These are phyloP conservation scores for Tenebrio molitor DNA, from an alignment of 1,140 invertebrate genomes.

Conservation along the genomic window DNA sequence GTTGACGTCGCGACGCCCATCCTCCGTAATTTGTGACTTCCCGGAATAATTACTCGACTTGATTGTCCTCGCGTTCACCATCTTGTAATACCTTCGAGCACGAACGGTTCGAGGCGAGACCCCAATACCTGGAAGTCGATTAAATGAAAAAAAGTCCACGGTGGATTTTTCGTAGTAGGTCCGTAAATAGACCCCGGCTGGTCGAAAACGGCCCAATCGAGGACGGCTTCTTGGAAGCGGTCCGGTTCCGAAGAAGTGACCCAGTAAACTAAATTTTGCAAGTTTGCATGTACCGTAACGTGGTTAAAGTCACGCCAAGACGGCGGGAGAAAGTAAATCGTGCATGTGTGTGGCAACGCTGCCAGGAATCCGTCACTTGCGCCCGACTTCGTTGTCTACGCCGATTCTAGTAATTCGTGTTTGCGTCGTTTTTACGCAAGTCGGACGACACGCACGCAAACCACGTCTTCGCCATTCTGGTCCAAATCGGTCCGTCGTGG, in stretches of 20 bases:
- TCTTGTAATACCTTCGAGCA: slow-evolving; percentile 12
- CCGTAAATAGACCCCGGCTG: slow-evolving; percentile 7
- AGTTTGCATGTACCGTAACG: slow-evolving; percentile 19
- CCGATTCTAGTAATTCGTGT: not conserved
- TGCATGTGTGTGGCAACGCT: not conserved
- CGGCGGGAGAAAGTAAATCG: not conserved
- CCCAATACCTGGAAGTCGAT: slow-evolving; percentile 12
- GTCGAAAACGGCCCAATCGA: slow-evolving; percentile 13
- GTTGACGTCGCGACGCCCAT: slow-evolving; percentile 3
- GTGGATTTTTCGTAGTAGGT: not conserved
- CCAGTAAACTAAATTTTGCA: slow-evolving; percentile 31
- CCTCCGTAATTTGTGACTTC: slow-evolving; percentile 1
- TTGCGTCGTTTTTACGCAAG: not conserved
- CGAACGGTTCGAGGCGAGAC: slow-evolving; percentile 2
- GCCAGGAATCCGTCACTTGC: not conserved
- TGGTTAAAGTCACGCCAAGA: slow-evolving; percentile 7
- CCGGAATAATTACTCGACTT: not conserved
- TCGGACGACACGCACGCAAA: not conserved
- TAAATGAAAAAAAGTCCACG: not conserved
- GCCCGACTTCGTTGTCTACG: not conserved
- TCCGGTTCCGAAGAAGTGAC: slow-evolving; percentile 21
- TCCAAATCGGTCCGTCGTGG: not conserved
- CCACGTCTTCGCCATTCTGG: not conserved
- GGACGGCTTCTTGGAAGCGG: slow-evolving; percentile 4
- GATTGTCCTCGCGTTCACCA: slow-evolving; percentile 10